Evolutionary conservation across 2,888 invertebrate genomes (phyloP), one percentile per base, ranked within the genome.

Genomic region (Drosophila mimica): DNA sequence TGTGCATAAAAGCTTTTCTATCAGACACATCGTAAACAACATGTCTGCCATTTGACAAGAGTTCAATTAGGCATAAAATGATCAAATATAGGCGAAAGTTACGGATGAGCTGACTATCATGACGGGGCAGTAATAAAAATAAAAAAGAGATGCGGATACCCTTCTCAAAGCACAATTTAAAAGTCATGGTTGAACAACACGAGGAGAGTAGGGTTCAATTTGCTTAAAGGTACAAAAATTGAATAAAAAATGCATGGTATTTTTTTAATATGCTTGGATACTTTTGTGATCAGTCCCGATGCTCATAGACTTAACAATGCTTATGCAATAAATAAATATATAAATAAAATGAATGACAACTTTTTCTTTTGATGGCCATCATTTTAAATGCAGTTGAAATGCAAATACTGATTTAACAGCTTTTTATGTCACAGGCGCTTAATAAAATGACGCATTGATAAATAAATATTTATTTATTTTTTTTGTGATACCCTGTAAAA

Each of bases 61-160:
- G 80, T 74, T 80, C 80, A 80, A 80, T 80, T 80, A 80, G 69
- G 61, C 69, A 74, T 74, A 40, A 80, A 80, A 80, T 53, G 43
- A 68, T 57, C 43, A 30, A 34, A 66, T 49, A 60, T 28, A 4
- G 49, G n/a, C 15, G 6, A 34, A 51, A 64, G 31, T 43, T 52
- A 38, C 31, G 49, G 28, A 33, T 60, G 51, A 38, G 49, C 34
- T 34, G 63, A 20, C 49, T 59, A 40, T 17, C 36, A 56, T 72
- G 70, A 70, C 38, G 43, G 8, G 30, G 36, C 40, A 25, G 11
- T 13, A 28, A 46, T 51, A 25, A 48, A 54, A 25, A n/a, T n/a
- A n/a, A 2, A 25, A 25, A 38, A 28, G 8, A 38, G 13, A 36
- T 38, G 6, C 40, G 48, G 15, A 56, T 52, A 79, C 76, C 79